These are phyloP conservation scores for Macrobrachium rosenbergii DNA, from an alignment of 1,140 invertebrate species.

Conservation along the genomic window DNA sequence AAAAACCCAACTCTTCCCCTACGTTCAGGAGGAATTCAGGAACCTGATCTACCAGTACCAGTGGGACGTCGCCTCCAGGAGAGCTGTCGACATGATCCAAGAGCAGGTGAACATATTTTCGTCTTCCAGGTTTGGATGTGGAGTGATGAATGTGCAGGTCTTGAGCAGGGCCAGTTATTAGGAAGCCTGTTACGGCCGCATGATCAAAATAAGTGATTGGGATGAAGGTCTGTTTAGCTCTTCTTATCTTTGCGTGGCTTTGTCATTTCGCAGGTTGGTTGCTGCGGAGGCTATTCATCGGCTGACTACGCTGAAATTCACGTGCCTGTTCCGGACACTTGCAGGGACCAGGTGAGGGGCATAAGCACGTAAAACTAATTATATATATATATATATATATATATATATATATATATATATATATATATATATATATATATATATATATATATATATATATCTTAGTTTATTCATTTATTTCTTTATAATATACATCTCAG, in stretches of 20 bases:
- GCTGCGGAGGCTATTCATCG: conserved; percentile 86
- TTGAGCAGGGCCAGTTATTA: not conserved
- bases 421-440: not conserved
- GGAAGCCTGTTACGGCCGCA: not conserved
- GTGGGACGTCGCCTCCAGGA: conserved; percentile 74
- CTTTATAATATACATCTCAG: too few species aligned
- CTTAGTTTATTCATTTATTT: too few species aligned
- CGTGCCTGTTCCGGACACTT: conserved; percentile 84
- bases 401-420: conserved; percentile 2
- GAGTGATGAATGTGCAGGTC: not conserved
- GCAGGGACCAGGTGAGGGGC: conserved; percentile 78
- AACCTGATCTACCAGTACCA: conserved; percentile 80
- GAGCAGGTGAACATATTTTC: conserved; percentile 79
- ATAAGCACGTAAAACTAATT: not conserved
- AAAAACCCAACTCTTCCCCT: conserved; percentile 82
- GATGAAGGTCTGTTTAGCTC: not conserved
- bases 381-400: not conserved
- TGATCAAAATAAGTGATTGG: not conserved
- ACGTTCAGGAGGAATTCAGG: conserved; percentile 79
- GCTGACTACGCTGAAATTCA: conserved; percentile 82
- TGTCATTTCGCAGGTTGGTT: conserved; percentile 75
- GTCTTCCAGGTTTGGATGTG: not conserved
- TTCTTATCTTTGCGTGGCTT: not conserved
- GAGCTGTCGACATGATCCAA: conserved; percentile 83
- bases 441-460: not conserved